phyloP scores from a whole-genome alignment of 2,113 vertebrate genomes.

The Notothenia coriiceps region DNA sequence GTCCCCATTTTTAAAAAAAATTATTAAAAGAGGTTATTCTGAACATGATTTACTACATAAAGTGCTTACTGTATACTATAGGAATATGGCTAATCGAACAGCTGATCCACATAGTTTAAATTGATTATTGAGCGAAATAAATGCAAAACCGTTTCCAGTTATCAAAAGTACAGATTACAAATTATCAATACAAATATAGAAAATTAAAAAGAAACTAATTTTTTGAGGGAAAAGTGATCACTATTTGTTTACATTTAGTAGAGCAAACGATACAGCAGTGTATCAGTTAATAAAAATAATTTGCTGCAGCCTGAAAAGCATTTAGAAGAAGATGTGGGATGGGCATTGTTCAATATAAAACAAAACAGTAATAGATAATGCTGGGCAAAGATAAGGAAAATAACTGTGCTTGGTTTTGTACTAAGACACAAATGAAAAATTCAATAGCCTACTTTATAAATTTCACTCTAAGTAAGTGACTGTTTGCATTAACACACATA shows the following conservation, averaged over 20 bases:
- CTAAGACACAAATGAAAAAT: background rate
- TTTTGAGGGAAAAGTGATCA: background rate
- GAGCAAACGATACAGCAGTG: background rate
- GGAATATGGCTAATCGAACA: background rate
- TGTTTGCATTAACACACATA: constrained; percentile 34
- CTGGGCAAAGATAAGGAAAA: background rate
- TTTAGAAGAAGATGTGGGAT: background rate
- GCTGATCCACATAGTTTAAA: background rate
- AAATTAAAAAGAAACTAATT: background rate
- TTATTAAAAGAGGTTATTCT: background rate
- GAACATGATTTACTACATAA: background rate
- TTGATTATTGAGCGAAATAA: background rate
- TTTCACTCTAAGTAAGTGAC: background rate
- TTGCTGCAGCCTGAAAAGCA: background rate
- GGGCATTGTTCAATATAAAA: background rate
- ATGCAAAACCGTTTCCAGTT: background rate
- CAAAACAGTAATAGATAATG: too few species aligned
- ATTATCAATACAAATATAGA: background rate
- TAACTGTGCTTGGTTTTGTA: background rate
- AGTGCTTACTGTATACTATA: background rate
- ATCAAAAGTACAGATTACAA: background rate
- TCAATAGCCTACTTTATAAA: too few species aligned
- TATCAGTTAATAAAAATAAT: background rate
- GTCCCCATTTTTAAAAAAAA: background rate
- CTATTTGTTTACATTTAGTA: background rate